These are phyloP conservation scores for Drosophila orosa DNA, from an alignment of 1,140 invertebrate species.

Conservation along the genomic window DNA sequence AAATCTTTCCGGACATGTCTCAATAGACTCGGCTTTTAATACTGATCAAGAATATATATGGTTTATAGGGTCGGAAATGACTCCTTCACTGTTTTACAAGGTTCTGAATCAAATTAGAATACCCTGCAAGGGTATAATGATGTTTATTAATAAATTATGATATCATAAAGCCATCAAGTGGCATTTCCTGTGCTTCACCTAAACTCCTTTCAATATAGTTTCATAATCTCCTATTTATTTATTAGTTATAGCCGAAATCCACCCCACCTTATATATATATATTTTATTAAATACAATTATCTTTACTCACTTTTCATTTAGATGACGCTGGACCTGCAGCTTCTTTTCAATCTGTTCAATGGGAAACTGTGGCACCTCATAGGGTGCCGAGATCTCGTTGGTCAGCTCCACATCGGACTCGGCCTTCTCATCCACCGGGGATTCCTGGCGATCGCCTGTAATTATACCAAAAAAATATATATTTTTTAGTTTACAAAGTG, in stretches of 20 bases:
- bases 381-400: slow-evolving; percentile 96
- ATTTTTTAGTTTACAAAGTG: not conserved
- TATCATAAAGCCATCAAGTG: not conserved
- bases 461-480: not conserved
- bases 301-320: slow-evolving; percentile 92
- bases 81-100: no score
- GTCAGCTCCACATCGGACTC: slow-evolving; percentile 84
- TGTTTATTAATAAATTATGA: not conserved
- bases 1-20: no score
- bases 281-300: no score
- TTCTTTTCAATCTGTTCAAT: slow-evolving; percentile 98
- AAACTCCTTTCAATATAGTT: not conserved
- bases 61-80: no score
- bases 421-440: slow-evolving; percentile 58
- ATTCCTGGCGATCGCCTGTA: slow-evolving; percentile 64
- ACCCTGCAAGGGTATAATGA: no score
- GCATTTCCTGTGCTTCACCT: not conserved
- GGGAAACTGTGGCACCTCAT: slow-evolving; percentile 98
- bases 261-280: not conserved
- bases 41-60: no score
- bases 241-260: not conserved
- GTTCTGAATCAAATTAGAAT: no score
- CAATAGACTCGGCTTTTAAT: no score
- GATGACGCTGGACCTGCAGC: slow-evolving; percentile 94
- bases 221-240: not conserved